Evolutionary conservation across 2,888 invertebrate species (phyloP).

Genomic region (Agrilus mali): DNA sequence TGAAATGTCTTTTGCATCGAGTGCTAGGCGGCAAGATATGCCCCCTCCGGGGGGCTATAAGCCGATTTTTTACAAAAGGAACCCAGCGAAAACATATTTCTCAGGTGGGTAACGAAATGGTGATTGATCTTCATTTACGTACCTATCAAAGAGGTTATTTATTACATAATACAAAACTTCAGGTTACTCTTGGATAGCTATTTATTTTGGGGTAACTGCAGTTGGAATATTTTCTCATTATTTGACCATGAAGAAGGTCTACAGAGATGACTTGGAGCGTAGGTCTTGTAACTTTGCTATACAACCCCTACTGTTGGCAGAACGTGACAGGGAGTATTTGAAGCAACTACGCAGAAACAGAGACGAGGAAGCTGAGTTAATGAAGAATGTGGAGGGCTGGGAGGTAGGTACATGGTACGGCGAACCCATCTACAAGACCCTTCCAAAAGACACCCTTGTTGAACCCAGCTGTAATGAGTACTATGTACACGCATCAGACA

Average conservation of each 20-base stretch:
- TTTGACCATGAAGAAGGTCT: conserved; percentile 39
- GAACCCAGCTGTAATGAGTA: conserved; percentile 57
- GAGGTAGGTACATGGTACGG: conserved; percentile 82
- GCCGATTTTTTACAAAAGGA: conserved; percentile 56
- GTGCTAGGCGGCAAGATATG: conserved; percentile 64
- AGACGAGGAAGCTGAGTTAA: conserved; percentile 73
- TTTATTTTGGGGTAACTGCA: conserved; percentile 44
- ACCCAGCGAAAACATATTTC: conserved; percentile 60
- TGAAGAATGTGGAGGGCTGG: conserved; percentile 87
- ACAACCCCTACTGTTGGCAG: conserved; percentile 66
- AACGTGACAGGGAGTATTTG: conserved; percentile 71
- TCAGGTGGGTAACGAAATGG: conserved; percentile 39
- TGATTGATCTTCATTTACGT: background rate
- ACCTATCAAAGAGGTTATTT: conserved; percentile 6
- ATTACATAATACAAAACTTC: conserved; percentile 19
- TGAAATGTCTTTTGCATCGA: too few species aligned
- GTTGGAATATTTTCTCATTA: conserved; percentile 45
- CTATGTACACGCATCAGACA: conserved; percentile 50
- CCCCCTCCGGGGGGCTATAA: conserved; percentile 88
- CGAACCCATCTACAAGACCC: conserved; percentile 64
- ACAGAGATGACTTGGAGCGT: conserved; percentile 55
- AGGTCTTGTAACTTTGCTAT: conserved; percentile 66
- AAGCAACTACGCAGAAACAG: conserved; percentile 68
- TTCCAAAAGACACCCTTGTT: conserved; percentile 48
- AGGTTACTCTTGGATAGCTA: conserved; percentile 52